A percentile compares a stretch with the other conserved stretches of the same genome.
Conservation (phyloP, 23 tunicate species). For the Oikopleura dioica region DNA sequence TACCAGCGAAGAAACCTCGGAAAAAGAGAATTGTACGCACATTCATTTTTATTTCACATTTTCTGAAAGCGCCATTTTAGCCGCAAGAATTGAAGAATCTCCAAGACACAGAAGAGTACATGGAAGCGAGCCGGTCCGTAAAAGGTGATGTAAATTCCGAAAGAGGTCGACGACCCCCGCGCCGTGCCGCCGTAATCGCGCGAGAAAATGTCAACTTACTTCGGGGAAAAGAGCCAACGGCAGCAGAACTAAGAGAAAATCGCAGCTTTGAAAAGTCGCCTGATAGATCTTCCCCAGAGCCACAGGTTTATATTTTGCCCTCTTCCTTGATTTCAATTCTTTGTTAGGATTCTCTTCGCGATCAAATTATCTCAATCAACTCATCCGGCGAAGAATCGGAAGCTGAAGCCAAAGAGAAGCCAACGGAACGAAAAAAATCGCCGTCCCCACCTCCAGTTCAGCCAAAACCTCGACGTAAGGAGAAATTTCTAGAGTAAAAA, state of each 20-base stretch:
- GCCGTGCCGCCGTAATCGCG: conserved; percentile 13
- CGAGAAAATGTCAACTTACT: conserved; percentile 10
- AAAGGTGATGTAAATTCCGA: neutral
- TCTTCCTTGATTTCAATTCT: too few relatives aligned
- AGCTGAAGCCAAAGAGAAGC: too few relatives aligned
- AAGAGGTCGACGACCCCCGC: neutral
- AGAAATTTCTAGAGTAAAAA: too few relatives aligned
- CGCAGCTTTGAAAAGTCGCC: neutral
- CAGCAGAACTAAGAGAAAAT: neutral
- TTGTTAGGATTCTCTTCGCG: too few relatives aligned
- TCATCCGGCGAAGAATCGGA: too few relatives aligned
- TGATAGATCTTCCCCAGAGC: too few relatives aligned
- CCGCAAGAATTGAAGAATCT: neutral
- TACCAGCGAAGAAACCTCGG: neutral
- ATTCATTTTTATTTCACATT: neutral
- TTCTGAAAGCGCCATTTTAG: neutral
- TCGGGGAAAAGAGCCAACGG: neutral
- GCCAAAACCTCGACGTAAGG: too few relatives aligned
- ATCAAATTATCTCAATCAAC: too few relatives aligned
- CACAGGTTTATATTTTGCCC: too few relatives aligned
- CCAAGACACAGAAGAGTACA: neutral
- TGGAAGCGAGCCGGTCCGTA: neutral
- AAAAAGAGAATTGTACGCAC: neutral
- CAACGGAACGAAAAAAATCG: too few relatives aligned
- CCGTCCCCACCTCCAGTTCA: too few relatives aligned